Evolutionary conservation across 92 coral and sea anemone species (phyloP).

Genomic region (Hydrozoanthus gracilis): DNA sequence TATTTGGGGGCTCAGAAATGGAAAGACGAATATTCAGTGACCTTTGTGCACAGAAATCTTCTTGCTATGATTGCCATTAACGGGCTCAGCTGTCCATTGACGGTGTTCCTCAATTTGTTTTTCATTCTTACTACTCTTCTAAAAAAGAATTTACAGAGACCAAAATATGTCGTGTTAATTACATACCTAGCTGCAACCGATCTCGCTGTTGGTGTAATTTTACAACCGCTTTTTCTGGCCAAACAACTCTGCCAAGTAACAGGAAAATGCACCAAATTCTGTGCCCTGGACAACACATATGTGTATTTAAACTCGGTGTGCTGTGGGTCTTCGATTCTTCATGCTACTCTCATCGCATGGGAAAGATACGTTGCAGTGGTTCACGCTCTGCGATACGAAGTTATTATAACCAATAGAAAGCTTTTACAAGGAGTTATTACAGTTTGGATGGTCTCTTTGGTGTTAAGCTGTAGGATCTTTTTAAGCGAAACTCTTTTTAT

Average conservation of each 20-base stretch:
- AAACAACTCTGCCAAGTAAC: neutral
- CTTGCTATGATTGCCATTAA: neutral
- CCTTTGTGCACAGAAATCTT: neutral
- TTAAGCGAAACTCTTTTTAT: neutral
- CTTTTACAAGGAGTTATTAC: neutral
- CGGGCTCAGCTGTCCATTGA: constrained; percentile 1
- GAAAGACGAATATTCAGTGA: neutral
- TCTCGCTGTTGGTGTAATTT: constrained; percentile 1
- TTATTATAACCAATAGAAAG: constrained; percentile 15
- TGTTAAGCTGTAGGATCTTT: neutral
- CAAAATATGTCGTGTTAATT: neutral
- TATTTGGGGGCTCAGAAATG: neutral
- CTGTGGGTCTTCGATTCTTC: constrained; percentile 19
- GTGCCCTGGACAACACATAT: neutral
- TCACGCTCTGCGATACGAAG: constrained; percentile 23
- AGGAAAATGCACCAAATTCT: neutral
- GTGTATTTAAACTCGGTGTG: neutral
- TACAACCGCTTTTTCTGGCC: constrained; percentile 17
- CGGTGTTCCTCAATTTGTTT: neutral
- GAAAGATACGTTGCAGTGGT: constrained; percentile 35
- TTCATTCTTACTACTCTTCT: constrained; percentile 3
- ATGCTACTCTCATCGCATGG: constrained; percentile 10
- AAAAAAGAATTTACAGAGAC: neutral
- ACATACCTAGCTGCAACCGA: constrained; percentile 14
- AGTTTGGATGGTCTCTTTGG: constrained; percentile 16